Percentiles rank a stretch among this genome's conserved stretches.
These are phyloP conservation scores for Omphaloscelis lunosa DNA, from an alignment of 2,888 invertebrate species.

Conservation along the genomic window DNA sequence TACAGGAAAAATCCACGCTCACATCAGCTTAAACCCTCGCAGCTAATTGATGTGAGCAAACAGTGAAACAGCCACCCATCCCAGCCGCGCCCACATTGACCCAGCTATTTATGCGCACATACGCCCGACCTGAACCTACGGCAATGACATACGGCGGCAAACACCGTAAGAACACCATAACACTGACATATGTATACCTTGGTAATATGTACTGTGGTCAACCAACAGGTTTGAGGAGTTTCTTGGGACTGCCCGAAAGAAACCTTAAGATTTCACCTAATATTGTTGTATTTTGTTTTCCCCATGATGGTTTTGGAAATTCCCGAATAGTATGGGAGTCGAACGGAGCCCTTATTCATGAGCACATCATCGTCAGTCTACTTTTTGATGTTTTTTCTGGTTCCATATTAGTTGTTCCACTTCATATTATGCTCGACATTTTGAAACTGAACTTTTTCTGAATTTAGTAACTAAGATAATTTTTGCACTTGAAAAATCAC, in stretches of 20 bases:
- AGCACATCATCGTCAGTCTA: too few relatives aligned
- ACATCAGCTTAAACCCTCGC: conserved; percentile 34
- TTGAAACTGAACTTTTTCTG: too few relatives aligned
- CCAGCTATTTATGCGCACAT: conserved; percentile 60
- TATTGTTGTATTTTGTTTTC: too few relatives aligned
- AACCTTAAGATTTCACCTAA: too few relatives aligned
- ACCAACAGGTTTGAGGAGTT: not conserved
- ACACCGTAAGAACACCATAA: conserved; percentile 58
- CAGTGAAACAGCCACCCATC: conserved; percentile 47
- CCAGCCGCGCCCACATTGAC: conserved; percentile 54
- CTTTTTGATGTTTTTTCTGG: too few relatives aligned
- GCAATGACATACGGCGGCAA: conserved; percentile 63
- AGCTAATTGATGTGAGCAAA: conserved; percentile 59
- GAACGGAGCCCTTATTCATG: too few relatives aligned
- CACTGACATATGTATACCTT: conserved; percentile 46
- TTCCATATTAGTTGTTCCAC: too few relatives aligned
- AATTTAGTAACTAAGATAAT: too few relatives aligned
- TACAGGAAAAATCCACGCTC: conserved; percentile 54
- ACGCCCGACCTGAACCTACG: conserved; percentile 60
- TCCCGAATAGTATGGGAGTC: too few relatives aligned
- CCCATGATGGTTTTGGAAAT: too few relatives aligned
- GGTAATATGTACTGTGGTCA: conserved; percentile 25
- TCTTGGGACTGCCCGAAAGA: conserved; percentile 26
- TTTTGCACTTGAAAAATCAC: too few relatives aligned
- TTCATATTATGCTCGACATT: too few relatives aligned